Percentiles rank a stretch among this genome's conserved stretches.
Evolutionary conservation across 1,140 invertebrate species (phyloP).

Genomic region (Drosophila chauvacae): DNA sequence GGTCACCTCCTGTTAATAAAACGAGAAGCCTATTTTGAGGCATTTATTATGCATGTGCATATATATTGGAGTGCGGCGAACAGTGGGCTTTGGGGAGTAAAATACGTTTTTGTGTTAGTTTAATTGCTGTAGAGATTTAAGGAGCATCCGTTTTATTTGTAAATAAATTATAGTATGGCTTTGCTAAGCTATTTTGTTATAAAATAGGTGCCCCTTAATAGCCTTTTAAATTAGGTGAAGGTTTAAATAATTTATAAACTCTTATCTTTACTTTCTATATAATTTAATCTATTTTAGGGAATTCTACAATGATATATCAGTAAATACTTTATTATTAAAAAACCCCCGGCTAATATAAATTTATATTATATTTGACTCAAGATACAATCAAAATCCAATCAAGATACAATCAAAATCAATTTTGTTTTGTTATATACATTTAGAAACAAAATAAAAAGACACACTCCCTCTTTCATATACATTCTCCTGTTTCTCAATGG

Average conservation of each 20-base stretch:
- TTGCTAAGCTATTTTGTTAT: not conserved
- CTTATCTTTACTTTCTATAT: not conserved
- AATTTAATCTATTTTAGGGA: no score
- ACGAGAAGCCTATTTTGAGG: constrained; percentile 13
- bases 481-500: not conserved
- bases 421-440: not conserved
- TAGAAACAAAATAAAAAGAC: not conserved
- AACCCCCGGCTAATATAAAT: not conserved
- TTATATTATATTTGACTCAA: not conserved
- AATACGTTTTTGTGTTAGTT: not conserved
- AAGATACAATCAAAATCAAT: not conserved
- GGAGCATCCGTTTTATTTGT: not conserved
- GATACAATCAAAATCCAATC: not conserved
- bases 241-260: not conserved
- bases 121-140: not conserved
- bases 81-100: no score
- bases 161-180: not conserved
- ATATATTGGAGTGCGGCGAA: not conserved
- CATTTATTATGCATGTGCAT: constrained; percentile 36
- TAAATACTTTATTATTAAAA: not conserved
- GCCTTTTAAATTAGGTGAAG: not conserved
- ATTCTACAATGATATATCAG: no score
- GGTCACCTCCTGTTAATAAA: constrained; percentile 38
- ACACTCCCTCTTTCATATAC: not conserved
- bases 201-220: no score